Conservation (phyloP, 2,113 vertebrate genomes). For the Aplodontia rufa region DNA sequence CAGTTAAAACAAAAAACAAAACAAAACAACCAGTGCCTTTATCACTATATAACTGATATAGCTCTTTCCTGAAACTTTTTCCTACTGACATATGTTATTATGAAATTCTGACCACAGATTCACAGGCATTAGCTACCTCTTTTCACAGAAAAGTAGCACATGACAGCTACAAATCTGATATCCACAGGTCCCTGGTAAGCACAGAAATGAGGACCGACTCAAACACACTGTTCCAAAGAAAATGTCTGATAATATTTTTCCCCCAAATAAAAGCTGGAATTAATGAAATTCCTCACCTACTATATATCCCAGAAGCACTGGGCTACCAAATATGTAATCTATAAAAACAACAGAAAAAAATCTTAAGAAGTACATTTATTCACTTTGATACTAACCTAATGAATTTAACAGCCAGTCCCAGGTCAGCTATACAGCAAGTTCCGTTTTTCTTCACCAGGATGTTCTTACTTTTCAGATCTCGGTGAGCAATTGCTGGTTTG, state of each 20-base stretch:
- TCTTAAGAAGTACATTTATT: background rate
- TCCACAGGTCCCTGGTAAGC: background rate
- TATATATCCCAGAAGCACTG: background rate
- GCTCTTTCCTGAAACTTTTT: background rate
- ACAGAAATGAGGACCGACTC: background rate
- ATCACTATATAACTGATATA: background rate
- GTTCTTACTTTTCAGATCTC: conserved; percentile 98
- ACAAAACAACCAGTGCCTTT: background rate
- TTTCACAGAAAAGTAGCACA: background rate
- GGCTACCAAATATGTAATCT: background rate
- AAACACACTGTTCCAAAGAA: background rate
- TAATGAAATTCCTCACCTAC: background rate
- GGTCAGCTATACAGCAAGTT: conserved; percentile 96
- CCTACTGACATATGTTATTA: background rate
- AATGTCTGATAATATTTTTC: background rate
- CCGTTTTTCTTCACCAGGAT: conserved; percentile 98
- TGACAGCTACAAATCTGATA: background rate
- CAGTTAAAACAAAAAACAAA: background rate
- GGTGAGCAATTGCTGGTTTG: conserved; percentile 97
- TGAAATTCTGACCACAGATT: background rate
- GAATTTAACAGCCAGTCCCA: conserved; percentile 97
- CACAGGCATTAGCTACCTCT: background rate
- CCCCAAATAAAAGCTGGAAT: background rate
- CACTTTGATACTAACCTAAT: conserved; percentile 90
- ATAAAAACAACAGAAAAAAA: background rate